Evolutionary conservation across 2,113 vertebrate genomes (phyloP).

Genomic region (Aegotheles bennettii): DNA sequence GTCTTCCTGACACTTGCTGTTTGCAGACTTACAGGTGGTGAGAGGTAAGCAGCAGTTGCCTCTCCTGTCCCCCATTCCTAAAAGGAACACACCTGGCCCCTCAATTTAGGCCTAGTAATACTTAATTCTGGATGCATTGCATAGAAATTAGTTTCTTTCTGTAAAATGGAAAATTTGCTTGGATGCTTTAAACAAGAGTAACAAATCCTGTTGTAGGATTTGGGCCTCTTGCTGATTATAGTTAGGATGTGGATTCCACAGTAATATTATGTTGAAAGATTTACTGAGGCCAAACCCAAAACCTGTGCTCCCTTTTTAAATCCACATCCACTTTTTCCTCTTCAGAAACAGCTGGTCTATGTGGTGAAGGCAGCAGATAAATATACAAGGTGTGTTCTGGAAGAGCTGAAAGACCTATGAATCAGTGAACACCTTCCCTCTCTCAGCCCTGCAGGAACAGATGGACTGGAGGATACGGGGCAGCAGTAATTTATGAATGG

Average conservation of each 20-base stretch:
- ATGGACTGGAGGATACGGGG: background rate
- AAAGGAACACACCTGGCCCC: background rate
- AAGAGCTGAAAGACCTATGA: background rate
- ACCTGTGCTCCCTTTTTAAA: background rate
- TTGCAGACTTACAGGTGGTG: background rate
- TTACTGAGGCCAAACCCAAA: background rate
- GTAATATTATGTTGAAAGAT: background rate
- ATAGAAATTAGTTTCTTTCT: background rate
- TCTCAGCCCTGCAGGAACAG: background rate
- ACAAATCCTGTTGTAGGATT: background rate
- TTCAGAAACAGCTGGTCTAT: background rate
- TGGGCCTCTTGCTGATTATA: background rate
- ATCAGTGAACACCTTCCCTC: background rate
- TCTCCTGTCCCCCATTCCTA: background rate
- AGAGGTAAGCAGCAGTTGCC: background rate
- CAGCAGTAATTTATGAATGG: conserved; percentile 20
- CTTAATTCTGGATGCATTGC: background rate
- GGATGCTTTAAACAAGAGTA: background rate
- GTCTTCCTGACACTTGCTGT: background rate
- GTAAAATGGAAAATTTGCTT: background rate
- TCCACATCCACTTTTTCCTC: background rate
- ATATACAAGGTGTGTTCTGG: background rate
- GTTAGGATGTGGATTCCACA: background rate
- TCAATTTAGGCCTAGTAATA: background rate
- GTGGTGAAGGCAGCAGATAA: background rate